Evolutionary conservation across 2,888 invertebrate genomes (phyloP).

Genomic region (Watsonalla cultraria): DNA sequence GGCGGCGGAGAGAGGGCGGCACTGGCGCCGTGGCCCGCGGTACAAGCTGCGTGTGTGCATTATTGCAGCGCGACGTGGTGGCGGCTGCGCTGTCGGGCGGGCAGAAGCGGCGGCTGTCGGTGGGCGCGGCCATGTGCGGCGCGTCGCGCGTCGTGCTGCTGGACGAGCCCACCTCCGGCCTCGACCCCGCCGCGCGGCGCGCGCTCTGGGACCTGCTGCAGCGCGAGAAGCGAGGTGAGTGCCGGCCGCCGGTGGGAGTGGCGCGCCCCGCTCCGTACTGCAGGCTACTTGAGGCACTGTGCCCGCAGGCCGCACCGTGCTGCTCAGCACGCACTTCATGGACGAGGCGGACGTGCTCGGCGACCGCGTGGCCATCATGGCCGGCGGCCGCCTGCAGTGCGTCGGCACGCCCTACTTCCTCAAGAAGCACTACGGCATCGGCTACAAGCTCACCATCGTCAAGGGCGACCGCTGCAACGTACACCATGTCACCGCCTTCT

Average conservation of each 20-base stretch:
- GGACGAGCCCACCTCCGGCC: constrained; percentile 93
- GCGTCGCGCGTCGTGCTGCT: constrained; percentile 85
- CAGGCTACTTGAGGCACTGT: not conserved
- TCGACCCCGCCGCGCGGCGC: constrained; percentile 93
- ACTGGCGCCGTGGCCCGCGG: too few relatives aligned
- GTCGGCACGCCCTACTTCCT: constrained; percentile 89
- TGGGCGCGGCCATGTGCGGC: constrained; percentile 93
- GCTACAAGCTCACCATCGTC: constrained; percentile 86
- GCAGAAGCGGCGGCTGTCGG: constrained; percentile 92
- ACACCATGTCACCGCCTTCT: constrained; percentile 71
- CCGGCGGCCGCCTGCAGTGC: constrained; percentile 88
- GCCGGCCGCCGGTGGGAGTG: not conserved
- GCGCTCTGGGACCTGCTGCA: constrained; percentile 93
- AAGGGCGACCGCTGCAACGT: constrained; percentile 53
- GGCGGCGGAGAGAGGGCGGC: too few relatives aligned
- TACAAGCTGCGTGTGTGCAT: not conserved
- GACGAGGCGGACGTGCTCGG: constrained; percentile 94
- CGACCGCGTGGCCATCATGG: constrained; percentile 93
- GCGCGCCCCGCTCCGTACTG: not conserved
- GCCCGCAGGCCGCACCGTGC: constrained; percentile 83
- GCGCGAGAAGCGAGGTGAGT: constrained; percentile 80
- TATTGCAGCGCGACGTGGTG: constrained; percentile 70
- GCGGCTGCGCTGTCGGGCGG: constrained; percentile 91
- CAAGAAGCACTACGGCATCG: constrained; percentile 92
- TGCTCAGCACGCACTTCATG: constrained; percentile 93